A percentile compares a stretch with the other conserved stretches of the same genome.
These are phyloP conservation scores for Caradrina kadenii DNA, from an alignment of 2,888 invertebrate genomes.

Conservation along the genomic window DNA sequence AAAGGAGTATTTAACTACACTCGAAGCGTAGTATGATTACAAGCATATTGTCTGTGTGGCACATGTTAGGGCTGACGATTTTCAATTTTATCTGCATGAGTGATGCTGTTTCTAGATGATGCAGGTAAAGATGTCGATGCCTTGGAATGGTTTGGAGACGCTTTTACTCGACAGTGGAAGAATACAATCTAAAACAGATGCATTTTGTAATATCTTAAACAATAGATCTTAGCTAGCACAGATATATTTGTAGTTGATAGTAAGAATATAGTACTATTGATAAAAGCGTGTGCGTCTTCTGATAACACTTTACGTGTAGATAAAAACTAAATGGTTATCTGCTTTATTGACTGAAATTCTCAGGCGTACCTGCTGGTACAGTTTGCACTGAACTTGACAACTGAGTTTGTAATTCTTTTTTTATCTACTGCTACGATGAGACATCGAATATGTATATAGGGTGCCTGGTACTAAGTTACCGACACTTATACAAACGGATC, in stretches of 20 bases:
- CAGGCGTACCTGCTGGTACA: conserved; percentile 6
- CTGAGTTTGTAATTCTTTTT: neutral
- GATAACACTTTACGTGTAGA: conserved; percentile 18
- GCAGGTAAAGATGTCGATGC: neutral
- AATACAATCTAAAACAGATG: neutral
- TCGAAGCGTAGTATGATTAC: conserved; percentile 21
- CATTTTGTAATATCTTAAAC: too few relatives aligned
- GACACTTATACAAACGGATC: too few relatives aligned
- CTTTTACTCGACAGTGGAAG: neutral
- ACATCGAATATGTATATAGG: too few relatives aligned
- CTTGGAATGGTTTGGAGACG: neutral
- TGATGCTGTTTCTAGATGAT: too few relatives aligned
- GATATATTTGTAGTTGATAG: conserved; percentile 4
- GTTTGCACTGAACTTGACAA: conserved; percentile 25
- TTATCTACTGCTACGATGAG: neutral
- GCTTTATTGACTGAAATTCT: conserved; percentile 16
- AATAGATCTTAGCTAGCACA: neutral
- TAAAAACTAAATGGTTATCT: conserved; percentile 28
- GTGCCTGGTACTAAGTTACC: too few relatives aligned
- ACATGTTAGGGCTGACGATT: conserved; percentile 30
- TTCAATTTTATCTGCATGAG: neutral
- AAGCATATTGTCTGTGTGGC: conserved; percentile 13
- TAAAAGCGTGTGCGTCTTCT: conserved; percentile 5
- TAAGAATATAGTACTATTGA: conserved; percentile 20
- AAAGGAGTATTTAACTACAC: conserved; percentile 16